These are phyloP conservation scores for Stegodyphus dumicola DNA, from an alignment of 1,140 invertebrate species.

Conservation along the genomic window DNA sequence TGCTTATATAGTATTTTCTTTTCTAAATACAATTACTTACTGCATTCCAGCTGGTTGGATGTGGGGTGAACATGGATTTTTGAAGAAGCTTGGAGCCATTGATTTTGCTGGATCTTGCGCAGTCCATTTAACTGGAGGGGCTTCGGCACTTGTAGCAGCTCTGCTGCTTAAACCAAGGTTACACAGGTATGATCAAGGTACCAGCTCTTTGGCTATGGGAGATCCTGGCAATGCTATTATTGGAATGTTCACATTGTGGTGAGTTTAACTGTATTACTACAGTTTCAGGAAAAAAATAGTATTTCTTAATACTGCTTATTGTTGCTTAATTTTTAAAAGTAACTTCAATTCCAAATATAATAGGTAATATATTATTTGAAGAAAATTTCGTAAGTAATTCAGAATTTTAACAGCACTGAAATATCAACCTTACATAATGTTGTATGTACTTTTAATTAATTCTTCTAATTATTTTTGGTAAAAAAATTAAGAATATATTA, in stretches of 20 bases:
- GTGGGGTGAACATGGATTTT: conserved; percentile 87
- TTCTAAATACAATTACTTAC: conserved; percentile 89
- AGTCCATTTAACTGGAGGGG: conserved; percentile 87
- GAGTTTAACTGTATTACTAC: conserved; percentile 8
- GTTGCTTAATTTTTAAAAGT: background rate
- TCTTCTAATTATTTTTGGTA: too few species aligned
- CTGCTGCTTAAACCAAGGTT: conserved; percentile 88
- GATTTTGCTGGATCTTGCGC: conserved; percentile 92
- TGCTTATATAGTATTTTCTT: conserved; percentile 89
- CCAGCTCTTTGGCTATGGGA: conserved; percentile 81
- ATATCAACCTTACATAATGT: too few species aligned
- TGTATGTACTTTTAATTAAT: too few species aligned
- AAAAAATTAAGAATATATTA: too few species aligned
- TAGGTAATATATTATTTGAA: too few species aligned
- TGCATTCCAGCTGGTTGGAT: conserved; percentile 93
- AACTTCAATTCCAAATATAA: too few species aligned
- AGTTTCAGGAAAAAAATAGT: background rate
- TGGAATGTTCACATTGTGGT: conserved; percentile 92
- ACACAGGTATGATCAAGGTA: conserved; percentile 83
- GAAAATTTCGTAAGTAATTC: too few species aligned
- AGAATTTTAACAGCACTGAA: too few species aligned
- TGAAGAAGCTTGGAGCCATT: conserved; percentile 82
- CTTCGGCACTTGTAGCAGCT: conserved; percentile 84
- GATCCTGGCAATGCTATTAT: conserved; percentile 90
- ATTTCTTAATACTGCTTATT: background rate